Evolutionary conservation across 2,797 vertebrate species (phyloP), one percentile per base, ranked within the genome.

Genomic region (Diplodus sargus): DNA sequence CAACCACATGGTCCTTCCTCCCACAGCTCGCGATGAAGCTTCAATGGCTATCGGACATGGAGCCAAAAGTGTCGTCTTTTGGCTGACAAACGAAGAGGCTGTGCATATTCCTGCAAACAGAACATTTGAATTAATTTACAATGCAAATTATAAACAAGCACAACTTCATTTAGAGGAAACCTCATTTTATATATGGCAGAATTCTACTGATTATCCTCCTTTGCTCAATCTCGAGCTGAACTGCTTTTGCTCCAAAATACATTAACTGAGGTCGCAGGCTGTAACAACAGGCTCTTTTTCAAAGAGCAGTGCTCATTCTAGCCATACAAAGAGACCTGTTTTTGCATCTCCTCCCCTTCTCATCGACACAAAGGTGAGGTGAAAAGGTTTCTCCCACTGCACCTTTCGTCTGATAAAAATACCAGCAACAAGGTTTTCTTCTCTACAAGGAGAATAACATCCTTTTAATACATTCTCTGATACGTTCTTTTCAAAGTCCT

Each of bases 101-200:
- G 43, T 87, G 80, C 82, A 91, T 91, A 89, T 90, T 92, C 81
- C 90, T 88, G 83, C 49, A 71, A 68, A 73, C 60, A 48, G 34
- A 22, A 81, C 52, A 91, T 90, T 77, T 83, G 66, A 90, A 88
- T 89, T 76, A 0, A 91, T 91, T 71, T 91, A 88, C 89, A 93
- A 89, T 92, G 86, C 85, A 90, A 90, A 92, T 93, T 53, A 51
- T 75, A 82, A 90, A 87, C 83, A 88, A 84, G 75, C 70, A 63
- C 64, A 86, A 86, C 84, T 87, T 85, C 13, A 47, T 85, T 82
- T 74, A 65, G 66, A 86, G 20, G 48, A 76, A 73, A 82, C 67
- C 68, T 85, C 67, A 71, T 84, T 87, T 87, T 82, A 84, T 79
- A 85, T 82, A 83, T 78, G 71, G 52, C 57, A 84, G 85, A 70